Conservation (phyloP, 2,797 vertebrate genomes). For the Geotrypetes seraphini region DNA sequence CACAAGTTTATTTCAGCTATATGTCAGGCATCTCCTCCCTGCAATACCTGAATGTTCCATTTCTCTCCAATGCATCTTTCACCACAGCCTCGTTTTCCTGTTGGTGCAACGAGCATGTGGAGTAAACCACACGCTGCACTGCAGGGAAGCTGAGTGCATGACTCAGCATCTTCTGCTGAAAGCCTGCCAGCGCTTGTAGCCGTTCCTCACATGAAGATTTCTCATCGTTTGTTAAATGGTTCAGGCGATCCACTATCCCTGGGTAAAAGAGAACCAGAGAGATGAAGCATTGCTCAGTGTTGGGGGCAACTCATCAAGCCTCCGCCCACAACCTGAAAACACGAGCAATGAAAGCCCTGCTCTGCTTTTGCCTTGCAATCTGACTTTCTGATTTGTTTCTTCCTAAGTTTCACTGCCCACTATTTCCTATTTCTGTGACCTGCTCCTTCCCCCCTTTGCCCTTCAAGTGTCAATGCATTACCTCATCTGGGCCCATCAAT, state of each 20-base stretch:
- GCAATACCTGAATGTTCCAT: constrained; percentile 68
- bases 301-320: background rate
- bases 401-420: no score
- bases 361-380: no score
- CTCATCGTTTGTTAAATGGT: constrained; percentile 18
- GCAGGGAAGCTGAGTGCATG: constrained; percentile 73
- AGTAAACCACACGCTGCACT: constrained; percentile 72
- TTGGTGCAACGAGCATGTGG: constrained; percentile 80
- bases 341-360: no score
- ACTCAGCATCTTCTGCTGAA: constrained; percentile 71
- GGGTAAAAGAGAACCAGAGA: background rate
- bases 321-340: background rate
- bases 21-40: no score
- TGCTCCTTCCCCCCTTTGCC: no score
- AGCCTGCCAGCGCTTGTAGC: constrained; percentile 66
- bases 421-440: no score
- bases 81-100: constrained; percentile 89
- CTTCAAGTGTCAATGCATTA: no score
- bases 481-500: no score
- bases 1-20: no score
- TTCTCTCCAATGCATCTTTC: constrained; percentile 52
- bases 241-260: constrained; percentile 72
- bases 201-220: constrained; percentile 27
- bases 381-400: no score
- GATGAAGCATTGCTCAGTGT: background rate